Conservation (phyloP, 2,797 vertebrate genomes). For the Thripadectes ignobilis region DNA sequence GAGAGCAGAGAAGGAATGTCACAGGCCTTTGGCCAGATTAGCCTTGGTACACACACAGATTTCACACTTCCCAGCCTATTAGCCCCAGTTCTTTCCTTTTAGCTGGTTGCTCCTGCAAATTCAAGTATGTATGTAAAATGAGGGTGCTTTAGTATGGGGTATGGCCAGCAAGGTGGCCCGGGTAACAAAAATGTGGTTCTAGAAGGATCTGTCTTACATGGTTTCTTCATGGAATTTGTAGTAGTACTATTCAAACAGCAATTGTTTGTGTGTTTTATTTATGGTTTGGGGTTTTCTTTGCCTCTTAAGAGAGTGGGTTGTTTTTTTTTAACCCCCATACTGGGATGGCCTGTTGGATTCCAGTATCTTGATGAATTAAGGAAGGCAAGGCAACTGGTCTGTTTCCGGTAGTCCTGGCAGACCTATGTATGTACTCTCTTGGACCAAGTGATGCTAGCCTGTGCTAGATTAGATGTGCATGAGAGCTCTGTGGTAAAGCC, state of each 20-base stretch:
- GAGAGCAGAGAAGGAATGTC: conserved; percentile 39
- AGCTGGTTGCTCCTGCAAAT: not conserved
- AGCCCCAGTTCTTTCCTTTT: not conserved
- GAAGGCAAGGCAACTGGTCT: not conserved
- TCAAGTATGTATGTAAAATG: conserved; percentile 2
- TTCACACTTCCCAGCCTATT: conserved; percentile 35
- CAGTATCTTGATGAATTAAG: not conserved
- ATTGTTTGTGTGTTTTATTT: not conserved
- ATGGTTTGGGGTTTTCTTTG: conserved; percentile 3
- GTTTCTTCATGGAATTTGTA: not conserved
- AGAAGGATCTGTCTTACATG: not conserved
- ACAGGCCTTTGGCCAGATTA: conserved; percentile 44
- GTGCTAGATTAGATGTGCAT: not conserved
- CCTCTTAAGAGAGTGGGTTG: not conserved
- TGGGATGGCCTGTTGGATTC: not conserved
- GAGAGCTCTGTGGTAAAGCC: not conserved
- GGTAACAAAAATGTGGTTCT: not conserved
- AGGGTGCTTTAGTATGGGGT: not conserved
- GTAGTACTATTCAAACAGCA: not conserved
- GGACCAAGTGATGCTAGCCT: not conserved
- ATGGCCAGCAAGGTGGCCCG: not conserved
- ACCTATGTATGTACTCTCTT: not conserved
- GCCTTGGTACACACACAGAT: conserved; percentile 15
- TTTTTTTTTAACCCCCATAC: not conserved
- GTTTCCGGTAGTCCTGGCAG: not conserved